A percentile compares a stretch with the other conserved stretches of the same genome.
These are phyloP conservation scores for Micropoecilia bifurca DNA, from an alignment of 2,797 vertebrate genomes.

Conservation along the genomic window DNA sequence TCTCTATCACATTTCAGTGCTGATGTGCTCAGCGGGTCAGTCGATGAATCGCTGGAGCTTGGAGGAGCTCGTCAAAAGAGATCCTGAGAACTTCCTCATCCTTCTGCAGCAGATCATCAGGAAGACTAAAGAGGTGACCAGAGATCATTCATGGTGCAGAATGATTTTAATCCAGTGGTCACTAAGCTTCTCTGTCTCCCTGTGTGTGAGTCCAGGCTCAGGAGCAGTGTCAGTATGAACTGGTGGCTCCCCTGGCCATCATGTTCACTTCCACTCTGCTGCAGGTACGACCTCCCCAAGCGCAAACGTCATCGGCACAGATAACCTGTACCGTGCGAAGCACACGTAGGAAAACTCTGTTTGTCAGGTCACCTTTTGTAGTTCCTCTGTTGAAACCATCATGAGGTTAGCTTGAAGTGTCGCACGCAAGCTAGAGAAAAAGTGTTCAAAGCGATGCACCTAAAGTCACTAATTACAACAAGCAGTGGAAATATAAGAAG, in stretches of 20 bases:
- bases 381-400: conserved; percentile 31
- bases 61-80: conserved; percentile 94
- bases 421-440: not conserved
- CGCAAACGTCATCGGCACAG: not conserved
- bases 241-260: conserved; percentile 89
- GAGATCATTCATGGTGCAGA: not conserved
- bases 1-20: conserved; percentile 59
- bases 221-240: conserved; percentile 90
- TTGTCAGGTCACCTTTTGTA: not conserved
- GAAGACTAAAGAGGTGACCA: conserved; percentile 89
- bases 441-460: not conserved
- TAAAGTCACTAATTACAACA: not conserved
- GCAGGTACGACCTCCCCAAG: conserved; percentile 79
- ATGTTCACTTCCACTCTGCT: conserved; percentile 93
- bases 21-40: conserved; percentile 83
- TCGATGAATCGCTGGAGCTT: conserved; percentile 98
- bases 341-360: not conserved
- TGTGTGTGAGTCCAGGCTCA: conserved; percentile 83
- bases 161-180: not conserved
- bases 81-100: conserved; percentile 92
- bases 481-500: not conserved
- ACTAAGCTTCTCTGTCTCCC: not conserved
- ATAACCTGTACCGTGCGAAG: not conserved
- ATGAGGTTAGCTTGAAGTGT: not conserved
- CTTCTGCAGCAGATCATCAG: conserved; percentile 92